Evolutionary conservation across 2,113 vertebrate genomes (phyloP), one percentile per base, ranked within the genome.

Genomic region (Condylura cristata): DNA sequence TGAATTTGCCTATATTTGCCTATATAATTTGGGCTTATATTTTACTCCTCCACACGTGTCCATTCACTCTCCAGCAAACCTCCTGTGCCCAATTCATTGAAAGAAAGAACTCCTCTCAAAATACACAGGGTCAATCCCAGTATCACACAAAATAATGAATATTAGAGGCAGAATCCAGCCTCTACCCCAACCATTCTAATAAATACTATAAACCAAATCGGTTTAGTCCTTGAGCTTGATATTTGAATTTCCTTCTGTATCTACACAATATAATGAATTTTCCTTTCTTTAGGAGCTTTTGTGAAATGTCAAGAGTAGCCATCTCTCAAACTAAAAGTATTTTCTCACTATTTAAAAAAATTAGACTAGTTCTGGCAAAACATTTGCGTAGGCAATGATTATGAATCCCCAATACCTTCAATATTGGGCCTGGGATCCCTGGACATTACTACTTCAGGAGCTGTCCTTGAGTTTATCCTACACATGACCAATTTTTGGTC

Each of bases 21-120:
- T 48, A 48, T 48, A 10, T 48, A 48, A 51, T 16, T 51, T 51
- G 48, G 16, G 48, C 14, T 51, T 51, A 51, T 51, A 51, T 51
- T 51, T 51, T 51, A 51, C 48, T 51, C 13, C 16, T 51, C 48
- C 48, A 51, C 17, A 51, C 17, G 48, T 51, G 48, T 51, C 17
- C 48, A 51, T 51, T 51, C 48, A 51, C 48, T 16, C 46, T 48
- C 11, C 14, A 51, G 14, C 48, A 51, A 51, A 51, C 13, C 48
- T 51, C 48, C 48, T 51, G 48, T 48, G 11, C 48, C 48, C 17
- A 51, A 17, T 51, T 51, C 5, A 13, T 51, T 16, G 48, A 92
- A 83, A 95, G 1, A 92, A 94, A 66, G 58, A 56, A 18, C 0
- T n/a, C n/a, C 51, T 65, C 72, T 88, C 37, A 82, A 91, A 93